Evolutionary conservation across 2,113 vertebrate species (phyloP), one percentile per base, ranked within the genome.

Genomic region (Collichthys lucidus): DNA sequence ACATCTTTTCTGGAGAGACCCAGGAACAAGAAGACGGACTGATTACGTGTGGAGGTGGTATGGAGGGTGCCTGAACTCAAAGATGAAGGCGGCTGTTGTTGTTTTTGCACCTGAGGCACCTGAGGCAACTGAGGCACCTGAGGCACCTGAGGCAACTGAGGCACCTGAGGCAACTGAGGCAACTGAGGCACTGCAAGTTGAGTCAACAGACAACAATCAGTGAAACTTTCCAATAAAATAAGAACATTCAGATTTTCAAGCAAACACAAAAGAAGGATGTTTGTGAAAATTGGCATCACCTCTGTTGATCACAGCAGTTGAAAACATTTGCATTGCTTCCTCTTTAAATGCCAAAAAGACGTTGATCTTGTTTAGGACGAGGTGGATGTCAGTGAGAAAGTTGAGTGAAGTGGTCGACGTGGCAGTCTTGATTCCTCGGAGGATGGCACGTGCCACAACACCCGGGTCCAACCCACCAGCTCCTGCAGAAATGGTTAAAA

Each of bases 1-100:
- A 93, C 74, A 0, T 75, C 22, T 2, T 78, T 9, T 49, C 11
- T 40, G 10, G 19, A 11, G 29, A 77, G 47, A 42, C 93, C 93
- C n/a, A 89, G 3, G 56, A 94, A 11, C 16, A 84, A 12, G 83
- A 94, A 92, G 57, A 44, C 15, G 0, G 91, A 90, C 11, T 35
- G 60, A 71, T 55, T 65, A 17, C 35, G 8, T 40, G 40, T 11
- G 1, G 52, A 42, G 53, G 3, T 71, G 62, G 20, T 64, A 0
- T 0, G 1, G 22, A 67, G 3, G 4, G 42, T 12, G 11, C 8
- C 47, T 35, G n/a, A 2, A 0, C 2, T 14, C 22, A 35, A 0
- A 50, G 50, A 12, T 10, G 0, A 31, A 17, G 40, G 14, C 10
- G n/a, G 12, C 1, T 9, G 35, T 1, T 31, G 66, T 1, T 47